Evolutionary conservation across 2,797 vertebrate species (phyloP), one percentile per base, ranked within the genome.

Genomic region (Neostethus bicornis): DNA sequence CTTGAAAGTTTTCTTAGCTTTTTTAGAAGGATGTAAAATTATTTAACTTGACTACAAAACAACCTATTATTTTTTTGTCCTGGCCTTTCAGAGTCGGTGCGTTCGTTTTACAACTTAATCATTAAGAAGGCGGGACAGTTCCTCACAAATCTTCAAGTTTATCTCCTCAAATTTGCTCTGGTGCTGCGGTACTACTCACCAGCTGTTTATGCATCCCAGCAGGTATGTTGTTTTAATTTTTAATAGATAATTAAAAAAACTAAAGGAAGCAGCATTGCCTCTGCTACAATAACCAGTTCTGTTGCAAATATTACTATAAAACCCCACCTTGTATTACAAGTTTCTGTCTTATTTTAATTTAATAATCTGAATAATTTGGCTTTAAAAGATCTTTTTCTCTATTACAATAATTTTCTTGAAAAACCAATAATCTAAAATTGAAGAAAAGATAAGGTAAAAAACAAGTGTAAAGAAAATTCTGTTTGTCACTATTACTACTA

Each of bases 91-190:
- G 97, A 95, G 85, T 95, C 95, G 11, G 93, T 95, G 50, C 87
- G 93, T 62, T 94, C 95, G 0, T 98, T 96, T 82, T 98, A 97
- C 86, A 95, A 93, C 74, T 84, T 99, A 80, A 92, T 99, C 73
- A 78, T 97, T 71, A 99, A 96, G 87, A 99, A 99, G 89, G 95
- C 96, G 4, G 95, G 94, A 20, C 97, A 99, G 75, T 99, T 99
- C 84, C 88, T 99, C 67, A 92, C 94, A 29, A 90, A 93, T 83
- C 91, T 97, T 53, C 95, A 98, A 71, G 81, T 97, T 60, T 93
- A 90, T 78, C 91, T 99, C 0, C 86, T 99, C 66, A 98, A 93
- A 86, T 95, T 96, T 81, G 91, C 97, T 25, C 87, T 99, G 67
- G 92, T 95, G 5, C 83, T 96, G 61, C 91, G 94, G 45, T 91